A percentile compares a stretch with the other conserved stretches of the same genome.
phyloP scores from a whole-genome alignment of 2,888 invertebrate species.

The Tipula vernalis region DNA sequence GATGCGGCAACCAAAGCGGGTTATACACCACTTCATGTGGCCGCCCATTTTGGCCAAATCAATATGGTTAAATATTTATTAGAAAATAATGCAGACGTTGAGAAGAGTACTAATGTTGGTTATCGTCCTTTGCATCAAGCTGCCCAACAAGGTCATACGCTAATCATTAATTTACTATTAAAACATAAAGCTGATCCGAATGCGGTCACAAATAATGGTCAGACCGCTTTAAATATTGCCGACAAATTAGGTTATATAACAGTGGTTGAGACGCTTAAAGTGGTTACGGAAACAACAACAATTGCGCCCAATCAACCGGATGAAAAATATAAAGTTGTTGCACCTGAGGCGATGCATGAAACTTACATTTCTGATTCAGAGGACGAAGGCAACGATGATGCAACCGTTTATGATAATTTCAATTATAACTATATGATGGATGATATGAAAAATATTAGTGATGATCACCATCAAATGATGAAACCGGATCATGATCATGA shows the following conservation, averaged over 20 bases:
- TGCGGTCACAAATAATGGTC: constrained; percentile 84
- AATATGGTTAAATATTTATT: constrained; percentile 83
- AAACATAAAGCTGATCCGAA: constrained; percentile 92
- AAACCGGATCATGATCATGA: constrained; percentile 42
- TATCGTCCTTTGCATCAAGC: constrained; percentile 97
- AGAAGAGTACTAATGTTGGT: constrained; percentile 61
- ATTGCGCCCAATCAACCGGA: constrained; percentile 53
- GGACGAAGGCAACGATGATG: constrained; percentile 88
- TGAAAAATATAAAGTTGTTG: constrained; percentile 93
- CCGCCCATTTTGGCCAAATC: constrained; percentile 92
- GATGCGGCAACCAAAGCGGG: constrained; percentile 69
- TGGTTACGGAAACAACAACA: constrained; percentile 69
- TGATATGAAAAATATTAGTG: constrained; percentile 64
- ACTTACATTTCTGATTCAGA: constrained; percentile 98
- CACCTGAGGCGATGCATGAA: constrained; percentile 98
- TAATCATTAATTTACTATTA: constrained; percentile 82
- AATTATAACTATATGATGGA: constrained; percentile 70
- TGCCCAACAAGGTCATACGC: constrained; percentile 94
- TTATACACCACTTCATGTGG: constrained; percentile 92
- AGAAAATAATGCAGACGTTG: constrained; percentile 79
- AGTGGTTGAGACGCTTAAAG: constrained; percentile 91
- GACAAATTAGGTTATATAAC: constrained; percentile 95
- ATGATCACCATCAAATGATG: constrained; percentile 43
- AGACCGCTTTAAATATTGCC: constrained; percentile 93
- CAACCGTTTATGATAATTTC: constrained; percentile 53